phyloP scores from a whole-genome alignment of 1,140 invertebrate genomes.

The Listronotus bonariensis region DNA sequence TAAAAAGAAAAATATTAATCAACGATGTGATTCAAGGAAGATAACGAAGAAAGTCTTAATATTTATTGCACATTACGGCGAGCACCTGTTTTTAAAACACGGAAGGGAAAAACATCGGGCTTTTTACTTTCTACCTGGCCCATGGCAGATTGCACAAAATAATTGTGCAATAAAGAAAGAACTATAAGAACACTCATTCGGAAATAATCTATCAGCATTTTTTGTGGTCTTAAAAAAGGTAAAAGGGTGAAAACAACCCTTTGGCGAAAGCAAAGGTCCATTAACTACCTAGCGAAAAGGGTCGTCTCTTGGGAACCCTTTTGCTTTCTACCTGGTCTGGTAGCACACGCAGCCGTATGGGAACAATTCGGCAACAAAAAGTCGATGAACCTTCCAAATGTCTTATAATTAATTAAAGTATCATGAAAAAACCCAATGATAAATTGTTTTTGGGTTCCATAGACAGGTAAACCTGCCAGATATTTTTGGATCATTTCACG shows the following conservation, averaged over 20 bases:
- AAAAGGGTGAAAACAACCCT: slow-evolving; percentile 39
- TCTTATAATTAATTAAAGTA: slow-evolving; percentile 8
- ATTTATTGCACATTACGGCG: slow-evolving; percentile 30
- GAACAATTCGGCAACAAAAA: slow-evolving; percentile 10
- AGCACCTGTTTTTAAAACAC: slow-evolving; percentile 28
- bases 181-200: slow-evolving; percentile 19
- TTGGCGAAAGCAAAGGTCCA: slow-evolving; percentile 27
- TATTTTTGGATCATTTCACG: too few species aligned
- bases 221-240: slow-evolving; percentile 22
- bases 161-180: slow-evolving; percentile 28
- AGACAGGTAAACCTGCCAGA: too few species aligned
- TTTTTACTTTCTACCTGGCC: slow-evolving; percentile 34
- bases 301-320: not conserved
- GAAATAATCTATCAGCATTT: slow-evolving; percentile 33
- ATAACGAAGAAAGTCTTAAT: slow-evolving; percentile 30
- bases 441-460: not conserved
- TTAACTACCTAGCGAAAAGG: slow-evolving; percentile 31
- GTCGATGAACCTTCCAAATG: slow-evolving; percentile 15
- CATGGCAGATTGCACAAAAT: slow-evolving; percentile 32
- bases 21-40: slow-evolving; percentile 10
- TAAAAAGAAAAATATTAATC: slow-evolving; percentile 23
- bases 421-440: slow-evolving; percentile 4
- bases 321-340: slow-evolving; percentile 25
- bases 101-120: slow-evolving; percentile 25
- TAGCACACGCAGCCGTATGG: slow-evolving; percentile 21